Conservation (phyloP, 2,113 vertebrate genomes). For the Pteropus alecto region DNA sequence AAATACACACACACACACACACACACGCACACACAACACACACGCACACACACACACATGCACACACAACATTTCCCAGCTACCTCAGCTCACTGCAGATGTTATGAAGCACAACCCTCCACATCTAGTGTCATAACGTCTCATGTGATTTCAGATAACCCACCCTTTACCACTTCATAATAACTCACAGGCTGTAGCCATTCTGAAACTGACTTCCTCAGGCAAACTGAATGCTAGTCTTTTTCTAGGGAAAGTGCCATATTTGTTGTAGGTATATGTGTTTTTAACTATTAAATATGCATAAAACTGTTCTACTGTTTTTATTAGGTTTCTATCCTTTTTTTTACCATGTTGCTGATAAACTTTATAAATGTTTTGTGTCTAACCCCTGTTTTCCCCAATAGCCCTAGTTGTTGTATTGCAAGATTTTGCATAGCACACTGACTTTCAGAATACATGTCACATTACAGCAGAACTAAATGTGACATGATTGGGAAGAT, state of each 20-base stretch:
- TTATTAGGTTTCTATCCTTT: background rate
- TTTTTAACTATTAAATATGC: background rate
- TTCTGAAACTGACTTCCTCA: background rate
- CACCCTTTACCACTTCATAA: background rate
- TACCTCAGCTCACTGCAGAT: accelerated
- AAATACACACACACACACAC: no score
- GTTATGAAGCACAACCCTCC: background rate
- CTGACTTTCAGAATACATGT: background rate
- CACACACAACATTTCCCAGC: background rate
- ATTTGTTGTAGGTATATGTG: background rate
- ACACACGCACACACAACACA: no score
- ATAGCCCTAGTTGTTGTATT: background rate
- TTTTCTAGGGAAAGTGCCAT: background rate
- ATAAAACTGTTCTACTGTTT: background rate
- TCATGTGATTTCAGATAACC: background rate
- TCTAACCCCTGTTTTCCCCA: background rate
- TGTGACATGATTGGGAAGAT: background rate
- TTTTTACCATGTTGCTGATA: background rate
- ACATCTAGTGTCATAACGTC: no score
- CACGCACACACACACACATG: accelerated
- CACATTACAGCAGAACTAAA: background rate
- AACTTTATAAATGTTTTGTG: background rate
- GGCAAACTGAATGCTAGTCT: background rate
- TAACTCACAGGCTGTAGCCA: background rate
- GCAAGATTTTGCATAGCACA: background rate